phyloP scores from a whole-genome alignment of 2,888 invertebrate genomes.

The Acanthosepion esculentum region DNA sequence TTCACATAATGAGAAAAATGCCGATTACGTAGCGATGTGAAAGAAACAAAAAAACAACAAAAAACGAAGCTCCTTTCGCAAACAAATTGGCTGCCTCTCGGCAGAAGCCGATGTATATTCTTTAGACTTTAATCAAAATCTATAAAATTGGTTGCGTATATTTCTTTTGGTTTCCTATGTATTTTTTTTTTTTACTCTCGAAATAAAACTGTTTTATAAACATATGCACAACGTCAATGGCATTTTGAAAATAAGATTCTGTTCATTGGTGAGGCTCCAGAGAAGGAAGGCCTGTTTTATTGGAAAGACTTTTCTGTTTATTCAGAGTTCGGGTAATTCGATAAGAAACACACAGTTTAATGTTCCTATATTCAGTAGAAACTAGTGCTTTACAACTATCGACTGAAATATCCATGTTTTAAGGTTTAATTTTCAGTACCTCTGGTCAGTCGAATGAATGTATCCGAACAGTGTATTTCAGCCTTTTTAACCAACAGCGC shows the following conservation, averaged over 20 bases:
- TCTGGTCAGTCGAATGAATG: no score
- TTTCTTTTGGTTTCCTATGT: not conserved
- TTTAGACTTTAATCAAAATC: slow-evolving; percentile 2
- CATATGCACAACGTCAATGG: not conserved
- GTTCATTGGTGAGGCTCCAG: not conserved
- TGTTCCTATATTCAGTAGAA: no score
- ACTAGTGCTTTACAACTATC: no score
- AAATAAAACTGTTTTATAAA: not conserved
- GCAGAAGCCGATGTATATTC: not conserved
- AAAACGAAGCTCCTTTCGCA: not conserved
- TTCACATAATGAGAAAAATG: not conserved
- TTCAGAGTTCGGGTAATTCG: no score
- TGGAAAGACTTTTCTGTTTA: not conserved
- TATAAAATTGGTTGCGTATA: not conserved
- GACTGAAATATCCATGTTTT: no score
- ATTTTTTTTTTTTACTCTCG: not conserved
- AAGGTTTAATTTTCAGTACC: no score
- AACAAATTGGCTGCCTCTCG: slow-evolving; percentile 1
- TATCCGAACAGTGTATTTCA: no score
- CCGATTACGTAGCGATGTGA: not conserved
- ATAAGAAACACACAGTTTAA: no score
- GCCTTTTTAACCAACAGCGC: no score
- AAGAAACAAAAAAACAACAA: not conserved
- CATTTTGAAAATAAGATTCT: not conserved
- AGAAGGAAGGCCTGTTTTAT: not conserved